Percentiles rank a stretch among this genome's conserved stretches.
Evolutionary conservation across 2,888 invertebrate species (phyloP).

Genomic region (Lobophora halterata): DNA sequence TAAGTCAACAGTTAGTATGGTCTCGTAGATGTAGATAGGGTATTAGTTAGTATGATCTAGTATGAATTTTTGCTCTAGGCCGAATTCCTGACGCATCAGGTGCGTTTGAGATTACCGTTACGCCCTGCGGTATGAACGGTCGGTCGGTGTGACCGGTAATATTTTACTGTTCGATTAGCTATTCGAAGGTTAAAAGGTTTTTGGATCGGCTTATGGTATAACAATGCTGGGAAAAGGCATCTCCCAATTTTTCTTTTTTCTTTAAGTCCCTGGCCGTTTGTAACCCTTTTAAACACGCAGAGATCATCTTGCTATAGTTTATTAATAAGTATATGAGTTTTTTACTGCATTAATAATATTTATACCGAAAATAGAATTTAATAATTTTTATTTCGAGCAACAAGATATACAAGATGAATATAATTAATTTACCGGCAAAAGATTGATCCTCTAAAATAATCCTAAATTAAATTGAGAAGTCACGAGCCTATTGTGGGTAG

Average conservation of each 20-base stretch:
- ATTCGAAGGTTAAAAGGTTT: slow-evolving; percentile 12
- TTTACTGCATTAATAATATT: too few species aligned
- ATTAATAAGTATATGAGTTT: too few species aligned
- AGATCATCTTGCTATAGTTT: too few species aligned
- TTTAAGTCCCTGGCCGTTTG: too few species aligned
- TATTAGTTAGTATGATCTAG: background rate
- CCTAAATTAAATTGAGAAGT: slow-evolving; percentile 38
- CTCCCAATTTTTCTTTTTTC: too few species aligned
- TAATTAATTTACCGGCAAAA: slow-evolving; percentile 43
- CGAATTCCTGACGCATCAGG: slow-evolving; percentile 50
- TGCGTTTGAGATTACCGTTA: slow-evolving; percentile 62
- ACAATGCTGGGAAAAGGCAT: too few species aligned
- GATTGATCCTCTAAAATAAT: slow-evolving; percentile 34
- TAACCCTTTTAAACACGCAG: too few species aligned
- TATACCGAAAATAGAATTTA: too few species aligned
- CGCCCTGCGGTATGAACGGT: slow-evolving; percentile 54
- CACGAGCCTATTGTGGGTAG: slow-evolving; percentile 50
- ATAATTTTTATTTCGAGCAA: too few species aligned
- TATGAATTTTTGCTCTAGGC: slow-evolving; percentile 36
- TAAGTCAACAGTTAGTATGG: too few species aligned
- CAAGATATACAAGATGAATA: slow-evolving; percentile 29
- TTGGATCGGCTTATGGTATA: too few species aligned
- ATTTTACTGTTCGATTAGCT: slow-evolving; percentile 28
- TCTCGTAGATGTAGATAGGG: too few species aligned
- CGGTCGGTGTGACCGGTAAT: slow-evolving; percentile 41